phyloP scores from a whole-genome alignment of 2,888 invertebrate species.

The Pedicia rivosa region DNA sequence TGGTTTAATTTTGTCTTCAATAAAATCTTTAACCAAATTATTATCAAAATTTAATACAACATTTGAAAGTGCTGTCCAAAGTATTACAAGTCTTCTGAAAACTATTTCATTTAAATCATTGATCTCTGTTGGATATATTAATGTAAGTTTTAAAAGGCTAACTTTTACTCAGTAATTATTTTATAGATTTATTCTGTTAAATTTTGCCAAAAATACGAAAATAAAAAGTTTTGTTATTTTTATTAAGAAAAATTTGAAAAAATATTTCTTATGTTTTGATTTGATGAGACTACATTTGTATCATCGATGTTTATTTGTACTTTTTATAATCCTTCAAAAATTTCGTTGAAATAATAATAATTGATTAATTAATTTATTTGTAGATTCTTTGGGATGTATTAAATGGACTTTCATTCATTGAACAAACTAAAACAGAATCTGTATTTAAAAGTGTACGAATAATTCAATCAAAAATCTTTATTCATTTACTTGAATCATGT shows the following conservation, averaged over 20 bases:
- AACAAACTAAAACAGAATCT: slow-evolving; percentile 20
- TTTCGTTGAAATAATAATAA: neutral
- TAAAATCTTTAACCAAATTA: slow-evolving; percentile 24
- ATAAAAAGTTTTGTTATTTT: no score
- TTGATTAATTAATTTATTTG: neutral
- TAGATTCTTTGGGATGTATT: slow-evolving; percentile 29
- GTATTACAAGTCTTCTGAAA: slow-evolving; percentile 14
- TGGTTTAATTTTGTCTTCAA: slow-evolving; percentile 24
- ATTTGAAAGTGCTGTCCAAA: neutral
- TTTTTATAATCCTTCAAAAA: no score
- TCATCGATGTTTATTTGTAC: no score
- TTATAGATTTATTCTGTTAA: no score
- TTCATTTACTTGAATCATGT: slow-evolving; percentile 20
- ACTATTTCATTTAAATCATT: slow-evolving; percentile 23
- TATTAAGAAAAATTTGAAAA: no score
- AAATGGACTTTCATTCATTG: slow-evolving; percentile 20
- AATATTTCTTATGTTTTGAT: no score
- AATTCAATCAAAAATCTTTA: slow-evolving; percentile 22
- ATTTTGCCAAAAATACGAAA: no score
- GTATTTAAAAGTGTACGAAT: slow-evolving; percentile 24
- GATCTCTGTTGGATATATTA: slow-evolving; percentile 26
- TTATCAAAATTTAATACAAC: neutral
- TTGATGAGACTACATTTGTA: no score
- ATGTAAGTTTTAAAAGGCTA: slow-evolving; percentile 19
- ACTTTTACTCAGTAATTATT: no score